Conservation (phyloP, 2,113 vertebrate genomes). For the Semicossyphus pulcher region DNA sequence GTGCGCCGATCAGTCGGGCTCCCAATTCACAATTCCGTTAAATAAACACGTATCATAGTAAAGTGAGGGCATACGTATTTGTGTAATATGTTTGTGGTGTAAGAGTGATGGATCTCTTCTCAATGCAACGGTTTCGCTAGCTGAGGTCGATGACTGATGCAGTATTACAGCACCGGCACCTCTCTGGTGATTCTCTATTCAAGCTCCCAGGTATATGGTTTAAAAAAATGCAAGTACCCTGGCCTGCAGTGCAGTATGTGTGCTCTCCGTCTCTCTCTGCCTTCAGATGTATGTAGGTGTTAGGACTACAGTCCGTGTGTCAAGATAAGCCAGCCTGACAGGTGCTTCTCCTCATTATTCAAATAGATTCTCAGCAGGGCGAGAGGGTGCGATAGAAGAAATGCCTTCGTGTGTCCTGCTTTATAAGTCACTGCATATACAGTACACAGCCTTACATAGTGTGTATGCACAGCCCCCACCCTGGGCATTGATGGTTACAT, state of each 20-base stretch:
- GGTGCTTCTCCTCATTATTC: slow-evolving; percentile 80
- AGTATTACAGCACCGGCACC: slow-evolving; percentile 38
- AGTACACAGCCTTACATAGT: slow-evolving; percentile 8
- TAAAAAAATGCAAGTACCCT: slow-evolving; percentile 65
- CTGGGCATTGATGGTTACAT: slow-evolving; percentile 62
- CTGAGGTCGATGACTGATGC: slow-evolving; percentile 57
- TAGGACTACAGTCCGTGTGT: slow-evolving; percentile 62
- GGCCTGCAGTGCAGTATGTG: slow-evolving; percentile 59
- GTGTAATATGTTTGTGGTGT: background rate
- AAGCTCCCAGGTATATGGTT: slow-evolving; percentile 62
- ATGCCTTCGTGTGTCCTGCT: slow-evolving; percentile 29
- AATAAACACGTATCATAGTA: background rate
- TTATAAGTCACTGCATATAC: slow-evolving; percentile 33
- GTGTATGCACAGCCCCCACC: slow-evolving; percentile 23
- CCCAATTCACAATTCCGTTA: background rate
- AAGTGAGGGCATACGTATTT: background rate
- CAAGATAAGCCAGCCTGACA: slow-evolving; percentile 73
- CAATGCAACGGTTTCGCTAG: slow-evolving; percentile 35
- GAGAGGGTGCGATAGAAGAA: slow-evolving; percentile 42
- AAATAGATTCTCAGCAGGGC: slow-evolving; percentile 64
- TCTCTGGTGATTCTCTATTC: slow-evolving; percentile 63
- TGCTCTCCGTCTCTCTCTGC: slow-evolving; percentile 31
- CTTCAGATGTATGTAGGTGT: slow-evolving; percentile 69
- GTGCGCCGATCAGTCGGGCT: background rate
- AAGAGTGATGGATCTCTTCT: slow-evolving; percentile 36